Evolutionary conservation across 2,797 vertebrate species (phyloP), one percentile per base, ranked within the genome.

Genomic region (Selene dorsalis): DNA sequence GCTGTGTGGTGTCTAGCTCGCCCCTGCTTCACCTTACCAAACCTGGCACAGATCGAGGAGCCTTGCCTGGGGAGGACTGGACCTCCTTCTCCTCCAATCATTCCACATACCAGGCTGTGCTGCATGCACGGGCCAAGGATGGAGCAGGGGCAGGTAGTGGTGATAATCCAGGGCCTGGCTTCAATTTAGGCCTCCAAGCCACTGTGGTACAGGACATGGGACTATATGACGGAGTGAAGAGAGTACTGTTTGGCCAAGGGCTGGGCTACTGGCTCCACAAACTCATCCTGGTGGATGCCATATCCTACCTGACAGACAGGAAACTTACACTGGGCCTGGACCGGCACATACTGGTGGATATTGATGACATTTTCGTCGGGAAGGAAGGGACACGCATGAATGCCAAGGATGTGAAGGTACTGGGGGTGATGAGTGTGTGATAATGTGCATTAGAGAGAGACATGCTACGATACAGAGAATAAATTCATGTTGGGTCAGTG

Each of bases 371-470:
- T 92, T 99, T 99, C 17, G 98, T 99, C 10, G 98, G 98, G 47
- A 99, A 99, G 82, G 97, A 99, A 82, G 96, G 98, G n/a, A 99
- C 98, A 0, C 96, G 98, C 71, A 99, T 99, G 98, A 99, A 98
- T 32, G 57, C 95, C 90, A 95, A 96, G 1, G 98, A 99, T 62
- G 98, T 99, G 43, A 98, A 99, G 98, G 98, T 99, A 98, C 89
- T 93, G 72, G 35, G 53, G 67, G 26, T 48, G 73, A 75, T 64
- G 69, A 58, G 56, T 26, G 77, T 85, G 58, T 35, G 69, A 74
- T 77, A 55, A 67, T 73, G 56, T 75, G 50, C 17, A 48, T 72
- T 57, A 57, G 45, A 79, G 35, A 66, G 41, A 58, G 43, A 66
- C 32, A 32, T 32, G 69, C 7, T 18, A 39, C 10, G 18, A 73